A percentile compares a stretch with the other conserved stretches of the same genome.
Evolutionary conservation across 2,113 vertebrate species (phyloP).

Genomic region (Phylloscopus trochilus): DNA sequence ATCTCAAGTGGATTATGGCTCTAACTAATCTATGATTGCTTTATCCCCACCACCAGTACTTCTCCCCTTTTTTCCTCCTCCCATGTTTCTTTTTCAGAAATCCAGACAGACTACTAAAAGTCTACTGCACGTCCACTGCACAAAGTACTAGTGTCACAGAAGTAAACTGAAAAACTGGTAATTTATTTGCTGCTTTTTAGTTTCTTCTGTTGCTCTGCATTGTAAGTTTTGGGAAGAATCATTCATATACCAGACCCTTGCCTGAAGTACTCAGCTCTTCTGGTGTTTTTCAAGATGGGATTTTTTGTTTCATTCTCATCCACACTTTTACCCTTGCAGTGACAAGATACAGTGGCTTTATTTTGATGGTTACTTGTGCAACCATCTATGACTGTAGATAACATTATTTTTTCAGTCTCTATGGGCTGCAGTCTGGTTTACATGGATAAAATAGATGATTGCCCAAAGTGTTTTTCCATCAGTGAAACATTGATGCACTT

Average conservation of each 20-base stretch:
- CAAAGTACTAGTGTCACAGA: accelerated
- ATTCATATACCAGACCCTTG: not conserved
- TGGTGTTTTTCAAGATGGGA: not conserved
- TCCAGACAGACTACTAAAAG: not conserved
- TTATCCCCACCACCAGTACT: not conserved
- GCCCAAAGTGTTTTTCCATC: not conserved
- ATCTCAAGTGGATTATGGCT: not conserved
- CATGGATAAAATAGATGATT: not conserved
- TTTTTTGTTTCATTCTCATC: not conserved
- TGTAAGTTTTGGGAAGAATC: not conserved
- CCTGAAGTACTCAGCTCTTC: not conserved
- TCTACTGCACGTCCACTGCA: not conserved
- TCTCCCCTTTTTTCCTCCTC: not conserved
- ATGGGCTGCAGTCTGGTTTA: not conserved
- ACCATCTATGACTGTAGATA: not conserved
- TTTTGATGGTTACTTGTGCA: not conserved
- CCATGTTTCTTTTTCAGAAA: not conserved
- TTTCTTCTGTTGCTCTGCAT: not conserved
- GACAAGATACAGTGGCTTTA: not conserved
- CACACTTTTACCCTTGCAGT: not conserved
- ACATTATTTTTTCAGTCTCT: not conserved
- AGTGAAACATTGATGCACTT: not conserved
- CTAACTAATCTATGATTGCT: not conserved
- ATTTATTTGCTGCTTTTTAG: not conserved
- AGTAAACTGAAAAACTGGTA: not conserved